phyloP scores from a whole-genome alignment of 2,797 vertebrate genomes.

The Iguana delicatissima region DNA sequence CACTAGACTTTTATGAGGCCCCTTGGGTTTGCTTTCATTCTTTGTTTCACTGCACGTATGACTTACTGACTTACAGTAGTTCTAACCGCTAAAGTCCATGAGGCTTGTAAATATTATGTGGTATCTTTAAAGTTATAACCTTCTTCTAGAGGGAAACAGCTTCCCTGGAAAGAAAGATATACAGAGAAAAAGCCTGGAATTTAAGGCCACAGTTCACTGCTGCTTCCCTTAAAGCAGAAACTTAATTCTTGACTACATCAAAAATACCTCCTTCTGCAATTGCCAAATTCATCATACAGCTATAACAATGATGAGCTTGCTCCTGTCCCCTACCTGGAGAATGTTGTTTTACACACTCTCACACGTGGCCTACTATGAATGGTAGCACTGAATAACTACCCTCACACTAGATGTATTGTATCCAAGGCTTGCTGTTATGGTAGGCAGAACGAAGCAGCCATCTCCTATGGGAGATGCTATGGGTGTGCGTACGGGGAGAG shows the following conservation, averaged over 20 bases:
- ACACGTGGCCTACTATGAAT: not conserved
- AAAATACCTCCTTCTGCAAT: not conserved
- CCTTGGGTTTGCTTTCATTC: not conserved
- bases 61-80: slow-evolving; percentile 5
- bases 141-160: not conserved
- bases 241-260: not conserved
- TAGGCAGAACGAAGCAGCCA: not conserved
- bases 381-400: not conserved
- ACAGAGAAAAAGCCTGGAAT: slow-evolving; percentile 1
- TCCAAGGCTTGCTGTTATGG: not conserved
- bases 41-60: not conserved
- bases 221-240: slow-evolving; percentile 16
- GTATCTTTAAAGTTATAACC: not conserved
- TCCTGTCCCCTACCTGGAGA: not conserved
- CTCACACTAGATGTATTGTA: not conserved
- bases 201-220: not conserved
- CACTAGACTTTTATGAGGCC: not conserved
- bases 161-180: not conserved
- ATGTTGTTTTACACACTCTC: not conserved
- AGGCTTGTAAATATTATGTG: rapidly evolving
- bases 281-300: not conserved
- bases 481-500: not conserved
- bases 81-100: not conserved
- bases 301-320: not conserved
- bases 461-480: not conserved